These are phyloP conservation scores for Lagria hirta DNA, from an alignment of 2,888 invertebrate species.

Conservation along the genomic window DNA sequence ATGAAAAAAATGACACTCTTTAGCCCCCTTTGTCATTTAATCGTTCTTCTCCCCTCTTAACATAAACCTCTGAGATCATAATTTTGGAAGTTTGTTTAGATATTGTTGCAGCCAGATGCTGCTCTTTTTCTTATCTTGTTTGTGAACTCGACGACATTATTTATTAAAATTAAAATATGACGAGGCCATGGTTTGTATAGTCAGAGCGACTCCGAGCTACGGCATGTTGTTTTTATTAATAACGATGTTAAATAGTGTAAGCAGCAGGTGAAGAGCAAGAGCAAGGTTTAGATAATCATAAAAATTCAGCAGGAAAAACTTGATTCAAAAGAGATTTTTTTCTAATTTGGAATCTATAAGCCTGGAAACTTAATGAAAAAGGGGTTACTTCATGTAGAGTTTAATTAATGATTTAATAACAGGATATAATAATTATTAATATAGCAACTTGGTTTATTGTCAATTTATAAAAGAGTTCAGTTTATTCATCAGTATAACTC, in stretches of 20 bases:
- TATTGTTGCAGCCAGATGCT: constrained; percentile 11
- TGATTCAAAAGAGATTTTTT: constrained; percentile 1
- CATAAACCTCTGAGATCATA: constrained; percentile 15
- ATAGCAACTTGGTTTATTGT: too few relatives aligned
- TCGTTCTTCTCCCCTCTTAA: constrained; percentile 6
- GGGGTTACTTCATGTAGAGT: too few relatives aligned
- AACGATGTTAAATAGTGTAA: constrained; percentile 17
- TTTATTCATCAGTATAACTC: too few relatives aligned
- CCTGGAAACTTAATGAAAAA: too few relatives aligned
- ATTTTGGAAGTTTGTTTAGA: constrained; percentile 15
- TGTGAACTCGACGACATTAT: constrained; percentile 17
- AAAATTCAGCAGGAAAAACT: constrained; percentile 10
- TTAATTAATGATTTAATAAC: too few relatives aligned
- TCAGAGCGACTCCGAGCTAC: too few relatives aligned
- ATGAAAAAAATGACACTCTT: too few relatives aligned
- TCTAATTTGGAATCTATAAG: not conserved
- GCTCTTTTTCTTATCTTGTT: constrained; percentile 21
- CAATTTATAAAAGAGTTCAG: too few relatives aligned
- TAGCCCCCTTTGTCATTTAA: too few relatives aligned
- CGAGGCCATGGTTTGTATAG: too few relatives aligned
- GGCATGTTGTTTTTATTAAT: constrained; percentile 18
- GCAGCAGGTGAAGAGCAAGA: constrained; percentile 11
- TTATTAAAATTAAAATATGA: constrained; percentile 23
- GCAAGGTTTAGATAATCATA: constrained; percentile 11
- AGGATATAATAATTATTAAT: too few relatives aligned